phyloP scores from a whole-genome alignment of 2,797 vertebrate species.

The Hemibagrus guttatus region DNA sequence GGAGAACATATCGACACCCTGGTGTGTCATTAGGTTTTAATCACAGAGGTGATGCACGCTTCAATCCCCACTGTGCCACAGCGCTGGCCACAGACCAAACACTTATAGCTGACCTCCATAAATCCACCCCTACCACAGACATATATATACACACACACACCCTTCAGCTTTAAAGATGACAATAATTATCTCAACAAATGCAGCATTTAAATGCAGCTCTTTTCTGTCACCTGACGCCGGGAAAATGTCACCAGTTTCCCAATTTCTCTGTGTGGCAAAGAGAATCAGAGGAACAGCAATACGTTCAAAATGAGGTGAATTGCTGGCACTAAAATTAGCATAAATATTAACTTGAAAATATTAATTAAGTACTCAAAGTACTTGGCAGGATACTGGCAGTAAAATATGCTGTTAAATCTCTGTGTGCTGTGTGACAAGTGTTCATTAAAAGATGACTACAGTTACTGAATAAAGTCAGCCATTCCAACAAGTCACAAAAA shows the following conservation, averaged over 20 bases:
- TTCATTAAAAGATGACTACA: constrained; percentile 14
- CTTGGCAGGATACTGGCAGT: constrained; percentile 33
- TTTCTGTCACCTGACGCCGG: neutral
- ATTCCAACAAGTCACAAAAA: neutral
- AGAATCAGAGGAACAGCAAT: neutral
- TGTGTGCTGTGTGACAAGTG: constrained; percentile 16
- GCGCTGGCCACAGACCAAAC: constrained; percentile 65
- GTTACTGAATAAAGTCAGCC: constrained; percentile 11
- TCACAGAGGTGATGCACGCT: constrained; percentile 69
- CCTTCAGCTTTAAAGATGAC: constrained; percentile 24
- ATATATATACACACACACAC: constrained; percentile 30
- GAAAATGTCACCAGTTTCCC: neutral
- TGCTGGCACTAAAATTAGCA: constrained; percentile 28
- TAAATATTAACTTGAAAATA: constrained; percentile 32
- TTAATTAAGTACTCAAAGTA: constrained; percentile 31
- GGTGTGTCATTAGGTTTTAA: constrained; percentile 76
- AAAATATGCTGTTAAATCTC: constrained; percentile 28
- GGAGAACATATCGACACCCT: constrained; percentile 71
- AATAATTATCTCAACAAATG: constrained; percentile 23
- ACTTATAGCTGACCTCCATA: constrained; percentile 66
- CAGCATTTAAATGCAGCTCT: constrained; percentile 26
- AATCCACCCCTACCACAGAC: constrained; percentile 59
- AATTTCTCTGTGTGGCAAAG: neutral
- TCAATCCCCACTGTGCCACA: constrained; percentile 64
- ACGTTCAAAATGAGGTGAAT: neutral